phyloP scores from a whole-genome alignment of 2,797 vertebrate genomes.

The Mionectes olivaceus region DNA sequence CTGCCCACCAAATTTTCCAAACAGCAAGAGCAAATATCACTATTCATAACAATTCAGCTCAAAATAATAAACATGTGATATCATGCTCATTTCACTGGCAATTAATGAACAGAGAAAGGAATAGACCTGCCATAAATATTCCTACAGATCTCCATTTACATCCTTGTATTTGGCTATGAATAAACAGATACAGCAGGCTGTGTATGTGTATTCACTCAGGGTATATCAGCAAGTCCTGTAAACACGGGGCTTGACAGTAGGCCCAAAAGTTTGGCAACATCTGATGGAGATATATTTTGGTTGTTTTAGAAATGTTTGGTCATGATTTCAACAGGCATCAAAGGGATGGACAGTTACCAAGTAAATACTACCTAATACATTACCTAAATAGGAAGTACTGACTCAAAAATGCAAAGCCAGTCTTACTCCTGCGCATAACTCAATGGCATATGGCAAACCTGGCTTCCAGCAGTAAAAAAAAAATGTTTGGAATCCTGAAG shows the following conservation, averaged over 20 bases:
- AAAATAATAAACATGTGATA: background rate
- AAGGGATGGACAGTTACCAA: background rate
- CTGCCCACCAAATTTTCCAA: background rate
- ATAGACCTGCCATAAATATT: background rate
- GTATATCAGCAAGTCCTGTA: background rate
- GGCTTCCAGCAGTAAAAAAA: background rate
- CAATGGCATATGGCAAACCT: background rate
- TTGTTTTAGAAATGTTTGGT: background rate
- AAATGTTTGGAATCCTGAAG: background rate
- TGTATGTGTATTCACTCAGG: background rate
- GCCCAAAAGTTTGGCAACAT: background rate
- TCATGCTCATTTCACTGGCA: background rate
- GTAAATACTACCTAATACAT: background rate
- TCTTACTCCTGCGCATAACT: background rate
- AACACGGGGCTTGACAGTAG: background rate
- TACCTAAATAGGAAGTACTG: background rate
- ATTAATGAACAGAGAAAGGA: background rate
- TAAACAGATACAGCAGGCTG: background rate
- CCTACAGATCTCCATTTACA: background rate
- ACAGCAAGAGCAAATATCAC: background rate
- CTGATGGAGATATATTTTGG: background rate
- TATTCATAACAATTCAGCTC: background rate
- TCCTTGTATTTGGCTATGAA: background rate
- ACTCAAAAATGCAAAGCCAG: background rate
- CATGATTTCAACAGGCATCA: background rate